Percentiles rank a stretch among this genome's conserved stretches.
Evolutionary conservation across 2,888 invertebrate species (phyloP).

Genomic region (Netelia inedita): DNA sequence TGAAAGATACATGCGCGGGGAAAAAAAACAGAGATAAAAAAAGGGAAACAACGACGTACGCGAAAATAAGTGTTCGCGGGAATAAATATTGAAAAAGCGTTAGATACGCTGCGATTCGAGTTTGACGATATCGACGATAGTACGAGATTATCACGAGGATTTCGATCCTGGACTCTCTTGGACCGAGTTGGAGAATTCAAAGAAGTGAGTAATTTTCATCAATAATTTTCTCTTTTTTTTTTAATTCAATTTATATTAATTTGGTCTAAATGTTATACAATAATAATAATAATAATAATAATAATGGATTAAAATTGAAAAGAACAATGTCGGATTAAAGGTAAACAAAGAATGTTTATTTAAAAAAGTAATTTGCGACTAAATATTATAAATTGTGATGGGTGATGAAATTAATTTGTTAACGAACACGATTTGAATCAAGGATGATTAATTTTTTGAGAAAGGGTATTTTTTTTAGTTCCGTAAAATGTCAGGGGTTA

Average conservation of each 20-base stretch:
- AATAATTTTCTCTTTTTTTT: not conserved
- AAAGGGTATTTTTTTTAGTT: not conserved
- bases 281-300: not conserved
- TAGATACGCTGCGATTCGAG: too few relatives aligned
- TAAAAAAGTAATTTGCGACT: too few relatives aligned
- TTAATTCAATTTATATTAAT: not conserved
- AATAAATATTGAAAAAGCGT: too few relatives aligned
- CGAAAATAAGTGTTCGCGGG: too few relatives aligned
- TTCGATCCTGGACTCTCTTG: not conserved
- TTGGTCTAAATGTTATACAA: not conserved
- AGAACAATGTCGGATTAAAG: too few relatives aligned
- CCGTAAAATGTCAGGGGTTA: constrained; percentile 13
- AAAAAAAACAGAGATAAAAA: too few relatives aligned
- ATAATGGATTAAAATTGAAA: not conserved
- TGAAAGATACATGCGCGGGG: too few relatives aligned
- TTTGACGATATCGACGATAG: not conserved
- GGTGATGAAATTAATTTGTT: not conserved
- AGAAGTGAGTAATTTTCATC: constrained; percentile 32
- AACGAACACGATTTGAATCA: too few relatives aligned
- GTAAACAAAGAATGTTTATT: too few relatives aligned
- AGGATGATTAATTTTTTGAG: not conserved
- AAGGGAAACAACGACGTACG: too few relatives aligned
- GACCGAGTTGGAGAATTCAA: not conserved
- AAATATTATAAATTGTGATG: not conserved
- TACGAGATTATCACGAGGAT: not conserved